phyloP scores from a whole-genome alignment of 2,113 vertebrate genomes.

The Phoenicopterus ruber region DNA sequence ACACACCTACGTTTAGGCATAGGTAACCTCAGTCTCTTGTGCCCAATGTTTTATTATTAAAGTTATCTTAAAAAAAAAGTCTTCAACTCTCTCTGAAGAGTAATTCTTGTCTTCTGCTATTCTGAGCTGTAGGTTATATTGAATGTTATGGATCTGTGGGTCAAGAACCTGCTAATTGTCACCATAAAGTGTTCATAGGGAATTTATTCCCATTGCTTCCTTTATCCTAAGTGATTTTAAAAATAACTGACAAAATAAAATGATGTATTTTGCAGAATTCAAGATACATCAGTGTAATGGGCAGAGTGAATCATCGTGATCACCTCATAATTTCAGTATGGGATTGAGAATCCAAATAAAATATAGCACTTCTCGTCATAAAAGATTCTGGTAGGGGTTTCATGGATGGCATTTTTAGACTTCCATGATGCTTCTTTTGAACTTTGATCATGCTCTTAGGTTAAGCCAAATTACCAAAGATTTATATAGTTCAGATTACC shows the following conservation, averaged over 20 bases:
- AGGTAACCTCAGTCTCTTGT: background rate
- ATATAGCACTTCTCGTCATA: background rate
- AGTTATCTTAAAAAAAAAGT: background rate
- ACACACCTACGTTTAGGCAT: background rate
- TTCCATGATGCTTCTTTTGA: background rate
- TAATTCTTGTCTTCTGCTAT: background rate
- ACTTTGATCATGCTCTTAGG: background rate
- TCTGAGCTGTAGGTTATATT: background rate
- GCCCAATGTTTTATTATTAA: background rate
- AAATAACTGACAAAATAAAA: background rate
- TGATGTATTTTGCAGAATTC: background rate
- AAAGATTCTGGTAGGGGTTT: background rate
- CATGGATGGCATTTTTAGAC: background rate
- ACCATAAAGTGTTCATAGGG: background rate
- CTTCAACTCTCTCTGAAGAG: background rate
- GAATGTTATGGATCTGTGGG: background rate
- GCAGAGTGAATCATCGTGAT: background rate
- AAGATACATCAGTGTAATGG: too few species aligned
- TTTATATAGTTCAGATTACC: background rate
- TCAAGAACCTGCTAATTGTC: background rate
- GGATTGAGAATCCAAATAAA: background rate
- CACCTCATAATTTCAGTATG: background rate
- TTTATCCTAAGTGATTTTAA: background rate
- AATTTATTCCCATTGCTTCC: background rate
- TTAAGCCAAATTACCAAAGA: background rate